Evolutionary conservation across 2,797 vertebrate species (phyloP).

Genomic region (Rhynchonycteris naso): DNA sequence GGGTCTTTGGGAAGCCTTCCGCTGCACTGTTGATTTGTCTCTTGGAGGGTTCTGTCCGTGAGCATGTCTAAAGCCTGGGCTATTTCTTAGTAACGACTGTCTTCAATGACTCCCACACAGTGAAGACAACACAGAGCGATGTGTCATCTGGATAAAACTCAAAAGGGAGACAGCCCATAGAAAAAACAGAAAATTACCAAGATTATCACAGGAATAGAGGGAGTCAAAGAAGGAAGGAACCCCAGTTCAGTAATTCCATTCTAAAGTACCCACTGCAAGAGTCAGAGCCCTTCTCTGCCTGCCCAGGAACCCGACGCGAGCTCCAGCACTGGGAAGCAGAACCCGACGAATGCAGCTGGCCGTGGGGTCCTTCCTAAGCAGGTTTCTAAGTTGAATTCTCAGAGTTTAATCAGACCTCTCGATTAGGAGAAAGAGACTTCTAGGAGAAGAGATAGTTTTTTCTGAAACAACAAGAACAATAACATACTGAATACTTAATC

Average conservation of each 20-base stretch:
- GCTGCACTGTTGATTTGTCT: neutral
- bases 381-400: neutral
- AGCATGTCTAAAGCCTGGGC: neutral
- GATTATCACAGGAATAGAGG: neutral
- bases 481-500: neutral
- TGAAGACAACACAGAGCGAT: neutral
- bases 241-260: neutral
- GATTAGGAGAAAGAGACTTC: neutral
- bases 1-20: neutral
- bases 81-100: neutral
- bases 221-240: neutral
- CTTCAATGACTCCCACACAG: neutral
- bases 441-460: neutral
- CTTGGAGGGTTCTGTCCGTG: neutral
- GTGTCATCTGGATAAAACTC: neutral
- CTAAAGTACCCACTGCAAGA: neutral
- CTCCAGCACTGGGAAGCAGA: neutral
- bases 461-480: neutral
- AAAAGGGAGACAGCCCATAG: neutral
- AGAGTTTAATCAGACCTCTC: constrained; percentile 11
- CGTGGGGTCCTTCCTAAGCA: neutral
- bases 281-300: neutral
- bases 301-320: neutral
- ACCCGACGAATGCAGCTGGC: neutral
- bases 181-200: constrained; percentile 14